Base-by-base conservation (phyloP, 1,140 invertebrate genomes). In the Drosophila nigromelanica region DNA sequence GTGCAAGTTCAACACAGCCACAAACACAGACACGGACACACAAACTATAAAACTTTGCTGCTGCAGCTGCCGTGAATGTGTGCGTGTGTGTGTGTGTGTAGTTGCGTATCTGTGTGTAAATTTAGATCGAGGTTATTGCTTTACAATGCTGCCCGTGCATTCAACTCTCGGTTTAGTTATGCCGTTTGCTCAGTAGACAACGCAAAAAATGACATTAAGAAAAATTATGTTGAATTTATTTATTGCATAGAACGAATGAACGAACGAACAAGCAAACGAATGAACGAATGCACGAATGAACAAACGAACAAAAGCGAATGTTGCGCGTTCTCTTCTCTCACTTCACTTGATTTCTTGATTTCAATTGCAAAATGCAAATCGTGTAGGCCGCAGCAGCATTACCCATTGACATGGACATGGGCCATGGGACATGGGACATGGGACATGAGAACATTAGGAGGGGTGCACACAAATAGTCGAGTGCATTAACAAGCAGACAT, bases 51-150 rank as follows among this genome's bases (percentile, higher is more conserved):
- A 71, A 68, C 47, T 58, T 68, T 59, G 66, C 27, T 59, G 66
- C 27, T 75, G 74, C 67, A 60, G 21, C 47, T 66, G 62, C 62
- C 55, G 18, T 69, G 35, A 39, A 6, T 30, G 24, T 64, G 51
- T 64, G 10, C 68, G 47, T 69, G 64, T 70, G 79, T 68, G 62
- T 75, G 67, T 66, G 61, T 51, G 55, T 58, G 45, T 60, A 39
- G 39, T 47, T 69, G 62, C 27, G 68, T 89, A 73, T 85, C 71
- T 86, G 62, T 89, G 79, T 90, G 81, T 82, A 82, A 87, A 90
- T 90, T 77, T 90, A 82, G 87, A 90, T 90, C 87, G 87, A 90
- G 87, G 87, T 69, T 90, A 87, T 83, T 83, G 87, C 87, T 80
- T 86, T 79, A 79, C 81, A 87, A 86, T 90, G 87, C 87, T 83